A percentile compares a stretch with the other conserved stretches of the same genome.
Conservation (phyloP, 2,797 vertebrate genomes). For the Mus spretus region DNA sequence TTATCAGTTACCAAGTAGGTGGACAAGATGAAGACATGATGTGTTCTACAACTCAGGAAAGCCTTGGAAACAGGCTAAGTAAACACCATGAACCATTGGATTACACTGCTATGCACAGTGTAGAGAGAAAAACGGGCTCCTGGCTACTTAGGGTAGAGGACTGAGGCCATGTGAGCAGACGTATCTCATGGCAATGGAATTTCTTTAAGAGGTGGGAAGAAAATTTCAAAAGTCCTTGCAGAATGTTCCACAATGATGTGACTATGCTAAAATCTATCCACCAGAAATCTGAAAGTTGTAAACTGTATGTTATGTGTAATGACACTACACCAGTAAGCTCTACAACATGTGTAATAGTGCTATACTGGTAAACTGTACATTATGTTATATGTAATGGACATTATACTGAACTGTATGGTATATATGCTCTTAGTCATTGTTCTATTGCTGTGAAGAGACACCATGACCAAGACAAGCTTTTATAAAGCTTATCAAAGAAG, state of each 20-base stretch:
- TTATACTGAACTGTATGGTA: too few relatives aligned
- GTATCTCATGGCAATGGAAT: not conserved
- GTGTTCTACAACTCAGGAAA: not conserved
- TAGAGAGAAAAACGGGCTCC: not conserved
- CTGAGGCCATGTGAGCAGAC: not conserved
- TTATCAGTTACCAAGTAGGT: not conserved
- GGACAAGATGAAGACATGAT: not conserved
- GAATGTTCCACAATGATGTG: not conserved
- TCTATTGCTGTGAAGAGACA: not conserved
- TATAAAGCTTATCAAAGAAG: not conserved
- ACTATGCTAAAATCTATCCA: not conserved
- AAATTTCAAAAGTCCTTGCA: not conserved
- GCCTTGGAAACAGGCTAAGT: not conserved
- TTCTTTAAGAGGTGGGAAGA: slow-evolving; percentile 30
- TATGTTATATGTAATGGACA: not conserved
- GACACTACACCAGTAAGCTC: not conserved
- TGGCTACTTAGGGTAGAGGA: not conserved
- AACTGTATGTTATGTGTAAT: not conserved
- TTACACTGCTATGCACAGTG: not conserved
- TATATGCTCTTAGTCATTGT: too few relatives aligned
- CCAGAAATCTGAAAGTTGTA: not conserved
- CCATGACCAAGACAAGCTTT: not conserved
- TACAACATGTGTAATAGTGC: too few relatives aligned
- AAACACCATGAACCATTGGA: not conserved
- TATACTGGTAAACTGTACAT: not conserved